A percentile compares a stretch with the other conserved stretches of the same genome.
These are phyloP conservation scores for Harpegnathos saltator DNA, from an alignment of 1,140 invertebrate genomes.

Conservation along the genomic window DNA sequence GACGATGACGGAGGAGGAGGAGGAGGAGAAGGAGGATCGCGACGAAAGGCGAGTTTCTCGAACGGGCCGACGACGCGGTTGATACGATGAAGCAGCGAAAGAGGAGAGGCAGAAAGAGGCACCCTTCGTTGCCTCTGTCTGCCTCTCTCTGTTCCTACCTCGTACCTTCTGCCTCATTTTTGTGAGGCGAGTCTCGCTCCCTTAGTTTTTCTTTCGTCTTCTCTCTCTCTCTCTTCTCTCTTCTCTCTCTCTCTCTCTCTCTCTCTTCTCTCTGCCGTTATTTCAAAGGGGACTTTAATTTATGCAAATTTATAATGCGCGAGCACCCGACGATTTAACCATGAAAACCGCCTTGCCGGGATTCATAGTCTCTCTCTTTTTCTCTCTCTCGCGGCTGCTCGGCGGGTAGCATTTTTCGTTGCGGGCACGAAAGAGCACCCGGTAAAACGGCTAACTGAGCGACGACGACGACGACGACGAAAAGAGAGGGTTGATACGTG, in stretches of 20 bases:
- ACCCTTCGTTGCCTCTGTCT: neutral
- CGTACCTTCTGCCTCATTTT: slow-evolving; percentile 7
- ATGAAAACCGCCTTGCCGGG: slow-evolving; percentile 37
- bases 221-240: neutral
- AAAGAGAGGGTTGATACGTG: slow-evolving; percentile 69
- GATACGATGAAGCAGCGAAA: slow-evolving; percentile 1
- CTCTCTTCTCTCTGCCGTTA: neutral
- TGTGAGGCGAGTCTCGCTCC: neutral
- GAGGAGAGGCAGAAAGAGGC: neutral
- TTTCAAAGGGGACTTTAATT: slow-evolving; percentile 73
- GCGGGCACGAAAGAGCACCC: too few species aligned
- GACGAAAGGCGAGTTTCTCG: slow-evolving; percentile 38
- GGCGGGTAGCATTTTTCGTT: too few species aligned
- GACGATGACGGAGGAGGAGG: too few species aligned
- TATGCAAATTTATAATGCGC: slow-evolving; percentile 75
- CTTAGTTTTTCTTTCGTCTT: neutral
- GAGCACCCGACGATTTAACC: slow-evolving; percentile 70
- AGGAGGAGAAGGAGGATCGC: too few species aligned
- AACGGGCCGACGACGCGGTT: slow-evolving; percentile 40
- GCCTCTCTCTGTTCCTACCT: neutral
- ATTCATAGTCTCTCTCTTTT: slow-evolving; percentile 42
- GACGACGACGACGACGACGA: too few species aligned
- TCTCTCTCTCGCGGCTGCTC: too few species aligned
- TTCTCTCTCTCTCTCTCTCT: neutral
- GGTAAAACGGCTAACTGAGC: neutral